phyloP scores from a whole-genome alignment of 2,888 invertebrate genomes.

The Dicyrtoma fusca region DNA sequence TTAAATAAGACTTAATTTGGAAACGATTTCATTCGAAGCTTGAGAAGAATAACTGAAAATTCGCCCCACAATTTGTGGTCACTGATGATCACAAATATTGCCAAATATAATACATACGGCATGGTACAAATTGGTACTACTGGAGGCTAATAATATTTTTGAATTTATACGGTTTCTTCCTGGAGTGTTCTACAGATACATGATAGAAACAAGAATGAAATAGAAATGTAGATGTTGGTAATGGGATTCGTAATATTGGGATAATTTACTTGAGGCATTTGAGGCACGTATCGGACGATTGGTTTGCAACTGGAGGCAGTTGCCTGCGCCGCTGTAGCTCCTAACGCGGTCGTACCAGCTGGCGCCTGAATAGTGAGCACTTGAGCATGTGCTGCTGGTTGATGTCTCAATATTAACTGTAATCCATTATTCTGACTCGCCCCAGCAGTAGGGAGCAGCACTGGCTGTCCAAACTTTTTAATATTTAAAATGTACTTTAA shows the following conservation, averaged over 20 bases:
- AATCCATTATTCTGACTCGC: constrained; percentile 49
- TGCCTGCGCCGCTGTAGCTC: constrained; percentile 41
- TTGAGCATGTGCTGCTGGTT: constrained; percentile 54
- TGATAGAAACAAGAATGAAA: too few species aligned
- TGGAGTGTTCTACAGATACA: too few species aligned
- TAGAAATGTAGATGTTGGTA: too few species aligned
- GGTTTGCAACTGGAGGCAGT: constrained; percentile 48
- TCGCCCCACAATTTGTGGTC: not conserved
- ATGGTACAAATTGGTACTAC: too few species aligned
- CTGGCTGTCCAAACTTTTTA: constrained; percentile 55
- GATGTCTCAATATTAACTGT: constrained; percentile 55
- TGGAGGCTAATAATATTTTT: too few species aligned
- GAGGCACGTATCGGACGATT: constrained; percentile 55
- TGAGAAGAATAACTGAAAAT: constrained; percentile 4
- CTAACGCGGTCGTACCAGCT: constrained; percentile 41
- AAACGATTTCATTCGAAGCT: not conserved
- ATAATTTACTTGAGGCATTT: constrained; percentile 52
- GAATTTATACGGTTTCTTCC: too few species aligned
- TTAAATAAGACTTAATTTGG: not conserved
- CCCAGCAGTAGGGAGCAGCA: constrained; percentile 54
- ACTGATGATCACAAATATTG: not conserved
- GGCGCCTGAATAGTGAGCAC: constrained; percentile 54
- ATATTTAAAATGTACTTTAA: constrained; percentile 23
- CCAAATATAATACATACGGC: too few species aligned
- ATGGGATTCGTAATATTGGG: not conserved